Conservation (phyloP, 1,140 invertebrate species). For the Scaptomyza hsui region DNA sequence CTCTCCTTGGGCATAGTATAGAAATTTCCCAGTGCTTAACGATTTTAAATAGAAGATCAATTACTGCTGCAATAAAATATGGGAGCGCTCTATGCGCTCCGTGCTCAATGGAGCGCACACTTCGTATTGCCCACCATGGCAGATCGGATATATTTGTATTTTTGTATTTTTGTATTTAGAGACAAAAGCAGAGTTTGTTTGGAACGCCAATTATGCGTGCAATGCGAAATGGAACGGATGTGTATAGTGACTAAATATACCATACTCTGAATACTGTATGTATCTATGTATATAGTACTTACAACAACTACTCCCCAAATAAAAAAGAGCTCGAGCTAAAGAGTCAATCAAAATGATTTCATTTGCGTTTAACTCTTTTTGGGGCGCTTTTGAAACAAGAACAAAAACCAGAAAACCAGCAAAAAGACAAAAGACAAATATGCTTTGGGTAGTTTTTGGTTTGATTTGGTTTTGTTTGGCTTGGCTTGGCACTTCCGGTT, state of each 20-base stretch:
- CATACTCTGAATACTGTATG: constrained; percentile 35
- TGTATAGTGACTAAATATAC: constrained; percentile 72
- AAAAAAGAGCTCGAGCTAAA: constrained; percentile 34
- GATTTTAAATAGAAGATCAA: constrained; percentile 77
- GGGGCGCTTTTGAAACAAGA: constrained; percentile 15
- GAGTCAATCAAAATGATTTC: constrained; percentile 61
- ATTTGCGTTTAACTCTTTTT: constrained; percentile 29
- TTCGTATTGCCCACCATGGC: constrained; percentile 2
- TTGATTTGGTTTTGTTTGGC: constrained; percentile 49
- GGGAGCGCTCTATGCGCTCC: constrained; percentile 50
- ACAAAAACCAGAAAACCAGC: constrained; percentile 16
- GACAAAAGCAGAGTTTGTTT: constrained; percentile 34
- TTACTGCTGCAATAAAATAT: constrained; percentile 65
- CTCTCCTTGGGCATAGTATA: no score
- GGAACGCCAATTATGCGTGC: constrained; percentile 79
- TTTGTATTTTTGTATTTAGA: not conserved
- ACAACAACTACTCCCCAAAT: constrained; percentile 10
- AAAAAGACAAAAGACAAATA: constrained; percentile 50
- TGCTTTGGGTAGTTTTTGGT: constrained; percentile 29
- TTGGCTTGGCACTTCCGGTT: constrained; percentile 76
- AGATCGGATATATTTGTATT: constrained; percentile 4
- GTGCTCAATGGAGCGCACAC: constrained; percentile 72
- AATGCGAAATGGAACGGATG: constrained; percentile 81
- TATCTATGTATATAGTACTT: constrained; percentile 5
- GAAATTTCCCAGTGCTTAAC: constrained; percentile 17